Base-by-base conservation (phyloP, 1,140 invertebrate genomes). In the Drosophila paulistorum region DNA sequence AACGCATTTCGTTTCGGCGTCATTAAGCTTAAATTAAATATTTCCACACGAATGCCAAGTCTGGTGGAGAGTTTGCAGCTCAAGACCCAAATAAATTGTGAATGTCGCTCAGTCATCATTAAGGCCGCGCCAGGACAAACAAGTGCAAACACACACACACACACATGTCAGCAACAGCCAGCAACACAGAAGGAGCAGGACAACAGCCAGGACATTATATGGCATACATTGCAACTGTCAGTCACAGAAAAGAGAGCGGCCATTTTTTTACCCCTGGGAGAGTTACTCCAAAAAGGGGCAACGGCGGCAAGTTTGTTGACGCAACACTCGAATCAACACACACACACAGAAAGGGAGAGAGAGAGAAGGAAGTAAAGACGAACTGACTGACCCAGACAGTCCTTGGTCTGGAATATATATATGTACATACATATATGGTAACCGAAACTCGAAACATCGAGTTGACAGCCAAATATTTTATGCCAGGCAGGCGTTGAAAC, bases 11-110 rank as follows among this genome's bases (percentile, higher is more conserved):
- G 73, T 66, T 89, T 87, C 80, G 77, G 84, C 77, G 65, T 89
- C 84, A 87, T 87, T 87, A 89, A 87, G 84, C 80, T 87, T 77
- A 89, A 87, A 87, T 87, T 87, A 87, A 87, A 89, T 87, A 89
- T 87, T 87, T 87, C 84, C 84, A 87, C 84, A 87, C 84, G 84
- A 89, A 69, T 79, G 65, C 20, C 26, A 41, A 65, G 26, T 48
- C 30, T 42, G 30, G 33, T 35, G 68, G 23, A 20, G 33, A 65
- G 62, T 55, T 55, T 61, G 61, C 42, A 61, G 57, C 74, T 70
- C 74, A 71, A 77, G 74, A 68, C 79, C 79, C 79, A 81, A 89
- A 83, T 89, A 89, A 89, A 89, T 87, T 89, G 80, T 89, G 82
- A 78, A 79, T 77, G 74, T 77, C 84, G 84, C 84, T 89, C 85